A percentile compares a stretch with the other conserved stretches of the same genome.
Conservation (phyloP, 1,140 invertebrate species). For the Heliothis subflexa region DNA sequence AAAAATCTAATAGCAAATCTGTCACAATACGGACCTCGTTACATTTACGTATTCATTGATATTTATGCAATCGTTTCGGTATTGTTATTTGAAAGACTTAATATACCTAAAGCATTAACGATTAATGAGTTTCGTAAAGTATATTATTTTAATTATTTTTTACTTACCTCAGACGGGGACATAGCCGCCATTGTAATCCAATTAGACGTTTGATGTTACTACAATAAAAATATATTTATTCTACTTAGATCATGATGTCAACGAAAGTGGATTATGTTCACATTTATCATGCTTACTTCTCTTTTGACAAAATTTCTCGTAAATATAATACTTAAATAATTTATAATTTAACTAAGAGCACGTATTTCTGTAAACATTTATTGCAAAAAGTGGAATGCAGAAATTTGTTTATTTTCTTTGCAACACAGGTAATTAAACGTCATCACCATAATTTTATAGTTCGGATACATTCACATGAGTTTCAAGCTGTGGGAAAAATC, state of each 20-base stretch:
- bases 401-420: neutral
- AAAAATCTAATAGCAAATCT: conserved; percentile 70
- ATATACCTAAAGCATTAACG: conserved; percentile 31
- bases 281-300: neutral
- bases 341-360: too few relatives aligned
- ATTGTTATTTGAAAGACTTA: conserved; percentile 44
- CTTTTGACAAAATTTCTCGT: neutral
- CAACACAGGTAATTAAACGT: conserved; percentile 1
- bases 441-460: neutral
- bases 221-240: conserved; percentile 43
- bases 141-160: conserved; percentile 70
- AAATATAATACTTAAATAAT: too few relatives aligned
- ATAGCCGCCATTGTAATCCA: conserved; percentile 84
- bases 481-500: neutral
- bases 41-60: neutral
- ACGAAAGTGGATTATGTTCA: neutral
- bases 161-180: conserved; percentile 84
- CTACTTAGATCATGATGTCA: neutral
- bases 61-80: neutral
- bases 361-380: too few relatives aligned
- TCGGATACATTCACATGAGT: neutral
- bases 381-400: too few relatives aligned
- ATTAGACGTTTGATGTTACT: conserved; percentile 77
- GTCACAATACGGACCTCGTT: conserved; percentile 62
- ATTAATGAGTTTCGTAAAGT: conserved; percentile 4